Conservation (phyloP, 2,113 vertebrate species). For the Clarias batrachus region DNA sequence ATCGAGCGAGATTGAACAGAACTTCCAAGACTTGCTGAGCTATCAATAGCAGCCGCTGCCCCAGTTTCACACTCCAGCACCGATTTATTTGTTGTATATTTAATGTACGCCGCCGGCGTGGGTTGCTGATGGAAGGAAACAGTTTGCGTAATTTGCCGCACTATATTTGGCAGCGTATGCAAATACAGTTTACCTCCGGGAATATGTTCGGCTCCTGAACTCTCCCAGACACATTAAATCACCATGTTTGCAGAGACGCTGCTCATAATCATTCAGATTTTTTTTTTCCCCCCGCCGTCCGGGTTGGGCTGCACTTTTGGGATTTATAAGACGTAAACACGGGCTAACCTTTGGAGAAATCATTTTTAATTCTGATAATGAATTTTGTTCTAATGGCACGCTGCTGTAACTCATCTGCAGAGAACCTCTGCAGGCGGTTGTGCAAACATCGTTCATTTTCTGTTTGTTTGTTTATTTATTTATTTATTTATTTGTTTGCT, state of each 20-base stretch:
- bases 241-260: neutral
- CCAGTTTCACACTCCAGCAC: neutral
- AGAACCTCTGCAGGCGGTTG: neutral
- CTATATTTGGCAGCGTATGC: neutral
- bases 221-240: neutral
- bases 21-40: neutral
- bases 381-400: neutral
- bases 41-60: neutral
- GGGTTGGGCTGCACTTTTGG: neutral
- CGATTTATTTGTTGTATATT: neutral
- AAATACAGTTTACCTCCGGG: neutral
- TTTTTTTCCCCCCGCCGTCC: neutral
- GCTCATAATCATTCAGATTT: neutral
- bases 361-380: neutral
- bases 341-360: neutral
- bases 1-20: neutral
- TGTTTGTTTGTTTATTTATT: neutral
- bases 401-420: neutral
- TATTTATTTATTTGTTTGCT: neutral
- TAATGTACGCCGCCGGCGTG: neutral
- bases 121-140: neutral
- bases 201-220: neutral
- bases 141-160: conserved; percentile 1
- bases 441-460: too few relatives aligned
- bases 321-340: neutral